These are phyloP conservation scores for Nerophis lumbriciformis DNA, from an alignment of 2,113 vertebrate genomes.

Conservation along the genomic window DNA sequence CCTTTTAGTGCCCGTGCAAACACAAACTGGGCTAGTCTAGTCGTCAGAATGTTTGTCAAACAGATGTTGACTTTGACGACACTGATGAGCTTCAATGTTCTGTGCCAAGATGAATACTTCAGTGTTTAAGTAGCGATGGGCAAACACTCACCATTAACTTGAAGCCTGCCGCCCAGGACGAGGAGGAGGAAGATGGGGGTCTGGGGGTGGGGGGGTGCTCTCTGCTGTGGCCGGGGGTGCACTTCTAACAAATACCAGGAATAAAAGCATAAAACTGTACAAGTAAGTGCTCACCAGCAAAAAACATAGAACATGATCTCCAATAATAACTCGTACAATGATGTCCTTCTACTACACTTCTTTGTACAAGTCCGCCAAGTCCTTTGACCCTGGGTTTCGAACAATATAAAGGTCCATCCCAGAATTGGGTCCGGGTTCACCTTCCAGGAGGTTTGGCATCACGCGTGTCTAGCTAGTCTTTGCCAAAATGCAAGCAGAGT, in stretches of 20 bases:
- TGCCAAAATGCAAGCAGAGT: constrained; percentile 76
- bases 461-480: constrained; percentile 56
- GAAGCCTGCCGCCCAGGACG: constrained; percentile 10
- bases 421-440: constrained; percentile 17
- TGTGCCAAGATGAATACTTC: constrained; percentile 4
- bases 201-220: background rate
- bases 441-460: constrained; percentile 43
- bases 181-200: background rate
- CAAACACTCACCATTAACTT: constrained; percentile 38
- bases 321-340: constrained; percentile 44
- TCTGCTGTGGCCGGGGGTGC: constrained; percentile 33
- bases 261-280: constrained; percentile 65
- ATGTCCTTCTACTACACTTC: constrained; percentile 54
- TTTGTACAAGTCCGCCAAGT: constrained; percentile 34
- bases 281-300: constrained; percentile 69
- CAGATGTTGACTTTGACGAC: constrained; percentile 53
- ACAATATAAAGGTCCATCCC: constrained; percentile 3
- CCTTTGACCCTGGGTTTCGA: constrained; percentile 18
- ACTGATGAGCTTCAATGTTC: constrained; percentile 23
- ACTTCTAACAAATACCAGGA: constrained; percentile 45
- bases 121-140: constrained; percentile 4
- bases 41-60: constrained; percentile 49
- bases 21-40: constrained; percentile 37
- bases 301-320: constrained; percentile 67
- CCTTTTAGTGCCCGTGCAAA: constrained; percentile 7